Evolutionary conservation across 2,888 invertebrate genomes (phyloP).

Genomic region (Hypsopygia costalis): DNA sequence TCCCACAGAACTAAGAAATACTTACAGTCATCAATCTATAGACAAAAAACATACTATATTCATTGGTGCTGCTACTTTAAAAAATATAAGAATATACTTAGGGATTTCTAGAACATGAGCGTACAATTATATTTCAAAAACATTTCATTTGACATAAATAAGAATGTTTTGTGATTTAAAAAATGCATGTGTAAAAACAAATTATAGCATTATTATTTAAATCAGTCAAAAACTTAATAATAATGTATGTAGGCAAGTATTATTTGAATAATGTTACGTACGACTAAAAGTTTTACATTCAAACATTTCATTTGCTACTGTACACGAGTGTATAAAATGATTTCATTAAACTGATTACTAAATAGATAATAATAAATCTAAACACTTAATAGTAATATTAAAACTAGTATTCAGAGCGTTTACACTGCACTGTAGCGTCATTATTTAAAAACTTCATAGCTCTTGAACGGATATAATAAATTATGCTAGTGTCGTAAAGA

Average conservation of each 20-base stretch:
- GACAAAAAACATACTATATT: too few species aligned
- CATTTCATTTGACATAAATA: constrained; percentile 7
- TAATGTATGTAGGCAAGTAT: constrained; percentile 68
- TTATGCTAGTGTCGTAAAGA: too few species aligned
- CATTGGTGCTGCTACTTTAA: too few species aligned
- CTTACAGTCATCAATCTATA: too few species aligned
- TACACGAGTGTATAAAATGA: constrained; percentile 9
- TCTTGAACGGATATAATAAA: too few species aligned
- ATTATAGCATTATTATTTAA: constrained; percentile 16
- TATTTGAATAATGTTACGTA: constrained; percentile 45
- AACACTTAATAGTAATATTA: constrained; percentile 8
- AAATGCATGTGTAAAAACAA: constrained; percentile 23
- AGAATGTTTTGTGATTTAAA: neutral
- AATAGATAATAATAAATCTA: constrained; percentile 9
- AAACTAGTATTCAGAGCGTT: neutral
- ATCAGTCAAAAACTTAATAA: constrained; percentile 68
- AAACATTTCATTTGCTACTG: constrained; percentile 15
- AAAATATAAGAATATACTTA: too few species aligned
- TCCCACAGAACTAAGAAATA: too few species aligned
- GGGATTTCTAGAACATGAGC: too few species aligned
- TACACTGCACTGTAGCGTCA: too few species aligned
- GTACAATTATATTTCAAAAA: constrained; percentile 33
- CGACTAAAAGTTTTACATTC: constrained; percentile 40
- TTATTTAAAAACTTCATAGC: too few species aligned
- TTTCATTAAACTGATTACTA: constrained; percentile 13